Evolutionary conservation across 2,113 vertebrate genomes (phyloP).

Genomic region (Ciconia boyciana): DNA sequence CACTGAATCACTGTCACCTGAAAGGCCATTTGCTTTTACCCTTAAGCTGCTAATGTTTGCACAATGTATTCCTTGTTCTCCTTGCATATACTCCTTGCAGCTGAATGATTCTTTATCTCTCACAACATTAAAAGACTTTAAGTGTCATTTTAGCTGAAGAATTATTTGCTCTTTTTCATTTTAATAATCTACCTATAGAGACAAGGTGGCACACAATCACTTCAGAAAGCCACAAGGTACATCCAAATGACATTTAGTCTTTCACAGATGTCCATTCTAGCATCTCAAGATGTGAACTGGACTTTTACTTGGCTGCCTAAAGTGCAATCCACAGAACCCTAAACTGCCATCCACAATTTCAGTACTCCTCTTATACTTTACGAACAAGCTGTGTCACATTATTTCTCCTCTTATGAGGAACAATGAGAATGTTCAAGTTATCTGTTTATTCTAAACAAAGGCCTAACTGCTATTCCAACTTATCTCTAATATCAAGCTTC

Average conservation of each 20-base stretch:
- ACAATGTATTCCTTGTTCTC: background rate
- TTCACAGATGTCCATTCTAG: background rate
- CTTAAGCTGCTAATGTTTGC: background rate
- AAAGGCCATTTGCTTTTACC: background rate
- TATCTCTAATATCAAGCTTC: background rate
- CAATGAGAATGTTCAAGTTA: background rate
- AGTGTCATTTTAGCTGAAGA: background rate
- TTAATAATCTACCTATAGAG: background rate
- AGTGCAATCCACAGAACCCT: background rate
- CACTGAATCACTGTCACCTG: background rate
- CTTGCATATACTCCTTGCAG: background rate
- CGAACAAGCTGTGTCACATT: background rate
- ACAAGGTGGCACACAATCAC: background rate
- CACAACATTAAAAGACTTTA: background rate
- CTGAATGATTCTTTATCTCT: background rate
- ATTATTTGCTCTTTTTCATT: background rate
- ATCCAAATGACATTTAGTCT: background rate
- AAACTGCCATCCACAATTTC: background rate
- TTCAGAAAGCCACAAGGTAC: background rate
- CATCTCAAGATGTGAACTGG: background rate
- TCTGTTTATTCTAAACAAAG: background rate
- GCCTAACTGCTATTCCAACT: background rate
- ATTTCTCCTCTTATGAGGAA: background rate
- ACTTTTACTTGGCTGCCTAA: background rate
- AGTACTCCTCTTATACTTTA: background rate